A percentile compares a stretch with the other conserved stretches of the same genome.
phyloP scores from a whole-genome alignment of 2,888 invertebrate genomes.

The Spatulosminthurus flaviceps region DNA sequence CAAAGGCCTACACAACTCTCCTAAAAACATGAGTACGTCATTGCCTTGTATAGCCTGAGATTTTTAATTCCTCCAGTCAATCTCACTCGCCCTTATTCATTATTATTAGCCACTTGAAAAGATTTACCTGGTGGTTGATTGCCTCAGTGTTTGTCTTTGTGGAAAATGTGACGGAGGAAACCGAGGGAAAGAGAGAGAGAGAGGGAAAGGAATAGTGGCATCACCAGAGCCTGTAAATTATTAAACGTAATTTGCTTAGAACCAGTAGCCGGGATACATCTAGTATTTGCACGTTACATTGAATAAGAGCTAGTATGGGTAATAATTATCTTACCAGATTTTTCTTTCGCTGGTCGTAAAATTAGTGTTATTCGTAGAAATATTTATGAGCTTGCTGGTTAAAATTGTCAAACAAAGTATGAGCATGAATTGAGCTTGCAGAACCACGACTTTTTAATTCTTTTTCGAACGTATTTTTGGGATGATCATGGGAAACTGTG shows the following conservation, averaged over 20 bases:
- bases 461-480: no score
- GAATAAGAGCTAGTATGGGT: neutral
- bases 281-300: neutral
- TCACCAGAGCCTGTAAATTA: neutral
- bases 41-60: neutral
- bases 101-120: conserved; percentile 42
- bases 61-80: neutral
- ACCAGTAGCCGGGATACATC: neutral
- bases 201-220: no score
- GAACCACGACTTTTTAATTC: no score
- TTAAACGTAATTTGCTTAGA: neutral
- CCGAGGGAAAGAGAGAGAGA: no score
- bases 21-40: no score
- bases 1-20: neutral
- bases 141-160: conserved; percentile 29
- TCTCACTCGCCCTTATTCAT: conserved; percentile 41
- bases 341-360: no score
- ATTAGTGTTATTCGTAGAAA: no score
- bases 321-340: no score
- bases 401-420: no score
- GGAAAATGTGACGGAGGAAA: neutral
- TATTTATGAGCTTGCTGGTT: no score
- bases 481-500: neutral
- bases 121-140: conserved; percentile 37
- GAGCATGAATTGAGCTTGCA: no score